These are phyloP conservation scores for Coilia nasus DNA, from an alignment of 2,797 vertebrate genomes.

Conservation along the genomic window DNA sequence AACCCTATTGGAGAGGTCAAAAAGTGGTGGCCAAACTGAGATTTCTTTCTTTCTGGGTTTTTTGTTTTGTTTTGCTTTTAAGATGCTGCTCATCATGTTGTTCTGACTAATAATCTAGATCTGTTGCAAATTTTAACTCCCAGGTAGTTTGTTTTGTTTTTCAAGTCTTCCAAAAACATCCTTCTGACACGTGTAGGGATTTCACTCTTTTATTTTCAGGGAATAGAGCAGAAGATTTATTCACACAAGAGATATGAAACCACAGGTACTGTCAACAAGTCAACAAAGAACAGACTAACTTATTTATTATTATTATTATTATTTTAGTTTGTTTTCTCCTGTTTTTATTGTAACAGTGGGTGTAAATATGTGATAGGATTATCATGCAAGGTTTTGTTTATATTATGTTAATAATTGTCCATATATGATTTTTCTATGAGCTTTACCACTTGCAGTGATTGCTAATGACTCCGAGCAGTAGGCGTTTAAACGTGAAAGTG, in stretches of 20 bases:
- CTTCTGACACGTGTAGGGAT: conserved; percentile 75
- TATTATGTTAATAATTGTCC: conserved; percentile 82
- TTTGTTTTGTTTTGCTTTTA: conserved; percentile 45
- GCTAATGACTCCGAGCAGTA: conserved; percentile 89
- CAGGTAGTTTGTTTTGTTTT: conserved; percentile 81
- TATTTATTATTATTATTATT: conserved; percentile 65
- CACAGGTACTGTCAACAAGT: conserved; percentile 85
- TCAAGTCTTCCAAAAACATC: conserved; percentile 86
- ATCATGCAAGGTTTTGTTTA: conserved; percentile 81
- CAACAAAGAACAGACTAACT: conserved; percentile 68
- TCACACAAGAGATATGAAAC: conserved; percentile 89
- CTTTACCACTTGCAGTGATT: conserved; percentile 93
- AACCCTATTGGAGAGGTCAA: conserved; percentile 73
- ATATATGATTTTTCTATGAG: conserved; percentile 89
- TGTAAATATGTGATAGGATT: conserved; percentile 81
- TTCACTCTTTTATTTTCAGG: conserved; percentile 84
- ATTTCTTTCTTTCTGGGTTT: conserved; percentile 35
- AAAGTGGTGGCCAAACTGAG: conserved; percentile 75
- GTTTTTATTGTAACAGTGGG: conserved; percentile 78
- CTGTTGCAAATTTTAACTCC: conserved; percentile 81
- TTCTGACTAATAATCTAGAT: conserved; percentile 66
- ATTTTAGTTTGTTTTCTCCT: conserved; percentile 57
- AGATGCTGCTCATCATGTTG: conserved; percentile 80
- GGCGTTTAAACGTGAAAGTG: conserved; percentile 86
- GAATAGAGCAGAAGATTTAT: conserved; percentile 87